Base-by-base conservation (phyloP, 2,888 invertebrate species). In the Hartigia nigra region DNA sequence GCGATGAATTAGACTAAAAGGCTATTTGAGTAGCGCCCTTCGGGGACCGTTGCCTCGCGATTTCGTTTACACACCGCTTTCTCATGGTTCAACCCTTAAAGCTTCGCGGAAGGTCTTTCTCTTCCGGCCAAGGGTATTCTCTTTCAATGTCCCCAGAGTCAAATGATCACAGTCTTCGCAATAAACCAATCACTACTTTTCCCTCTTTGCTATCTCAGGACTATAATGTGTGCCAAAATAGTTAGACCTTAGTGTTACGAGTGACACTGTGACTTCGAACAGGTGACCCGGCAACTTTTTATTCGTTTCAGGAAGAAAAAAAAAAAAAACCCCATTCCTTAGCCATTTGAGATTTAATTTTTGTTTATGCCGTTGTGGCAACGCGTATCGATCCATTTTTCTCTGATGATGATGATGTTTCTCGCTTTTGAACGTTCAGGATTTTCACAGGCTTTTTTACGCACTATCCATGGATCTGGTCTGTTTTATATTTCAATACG, bases 1-100 rank as follows among this genome's bases (percentile, higher is more conserved):
- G 81, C 86, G 81, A 85, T 70, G 85, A 86, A 88, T 88, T 88
- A 88, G 88, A 86, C 87, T 88, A 88, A 88, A 88, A 88, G 86
- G 87, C 83, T 82, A 86, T 86, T 82, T 84, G 83, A 79, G 79
- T 79, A 55, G 75, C 69, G 31, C 72, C 34, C 34, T 34, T 34
- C 34, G 34, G 4, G 34, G 23, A 55, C 23, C 23, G 55, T 35
- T 74, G 75, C 35, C 39, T 31, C 31, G 55, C 23, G 55, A 55
- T 55, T 55, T 55, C 55, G 55, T 55, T 55, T 55, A 55, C 55
- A 55, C 55, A 55, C 9, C 23, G 55, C 55, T 23, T 55, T 23
- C 23, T 55, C 55, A 23, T 55, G 55, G 55, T 55, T 23, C 55
- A 55, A 55, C 55, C 55, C 55, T 55, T 55, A 23, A 55, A 55